Conservation (phyloP, 2,113 vertebrate species). For the Dipodomys merriami region DNA sequence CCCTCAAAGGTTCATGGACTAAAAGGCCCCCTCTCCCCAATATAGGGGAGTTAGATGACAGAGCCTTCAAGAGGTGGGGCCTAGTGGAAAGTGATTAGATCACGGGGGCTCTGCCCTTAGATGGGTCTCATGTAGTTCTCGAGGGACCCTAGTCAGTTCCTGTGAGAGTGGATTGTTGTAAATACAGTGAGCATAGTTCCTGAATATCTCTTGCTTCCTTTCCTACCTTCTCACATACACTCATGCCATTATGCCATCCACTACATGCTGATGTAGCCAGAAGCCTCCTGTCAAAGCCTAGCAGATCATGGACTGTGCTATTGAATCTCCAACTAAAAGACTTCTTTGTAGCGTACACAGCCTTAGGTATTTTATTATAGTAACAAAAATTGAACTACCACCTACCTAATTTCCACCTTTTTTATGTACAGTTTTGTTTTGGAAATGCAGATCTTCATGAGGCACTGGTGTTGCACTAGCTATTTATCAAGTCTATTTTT, state of each 20-base stretch:
- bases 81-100: background rate
- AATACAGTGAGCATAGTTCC: background rate
- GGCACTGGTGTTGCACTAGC: background rate
- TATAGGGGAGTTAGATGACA: background rate
- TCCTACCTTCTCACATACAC: background rate
- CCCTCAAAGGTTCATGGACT: background rate
- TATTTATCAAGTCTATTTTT: constrained; percentile 7
- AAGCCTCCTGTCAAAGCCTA: background rate
- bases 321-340: background rate
- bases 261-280: background rate
- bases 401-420: background rate
- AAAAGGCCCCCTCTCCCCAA: background rate
- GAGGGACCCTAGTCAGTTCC: background rate
- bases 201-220: background rate
- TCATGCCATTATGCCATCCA: too few species aligned
- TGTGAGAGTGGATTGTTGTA: background rate
- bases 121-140: background rate
- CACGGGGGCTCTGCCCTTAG: background rate
- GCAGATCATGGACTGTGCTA: background rate
- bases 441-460: background rate
- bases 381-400: background rate
- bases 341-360: background rate
- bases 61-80: background rate
- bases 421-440: background rate
- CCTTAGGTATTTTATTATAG: background rate